Percentiles rank a stretch among this genome's conserved stretches.
phyloP scores from a whole-genome alignment of 2,113 vertebrate species.

The Pleuronectes platessa region DNA sequence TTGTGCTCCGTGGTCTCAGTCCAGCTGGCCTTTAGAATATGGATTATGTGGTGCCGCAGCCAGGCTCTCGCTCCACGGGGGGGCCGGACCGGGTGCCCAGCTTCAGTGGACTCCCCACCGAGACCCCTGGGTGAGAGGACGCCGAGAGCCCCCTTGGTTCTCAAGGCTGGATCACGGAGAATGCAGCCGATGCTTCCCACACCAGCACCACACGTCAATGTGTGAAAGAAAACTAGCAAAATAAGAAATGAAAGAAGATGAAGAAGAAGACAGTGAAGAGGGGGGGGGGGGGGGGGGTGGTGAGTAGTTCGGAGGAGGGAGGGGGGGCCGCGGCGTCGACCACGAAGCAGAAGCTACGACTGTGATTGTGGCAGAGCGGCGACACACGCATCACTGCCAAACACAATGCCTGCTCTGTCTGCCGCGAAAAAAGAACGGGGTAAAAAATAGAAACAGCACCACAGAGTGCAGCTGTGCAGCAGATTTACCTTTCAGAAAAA shows the following conservation, averaged over 20 bases:
- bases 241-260: background rate
- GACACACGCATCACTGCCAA: slow-evolving; percentile 57
- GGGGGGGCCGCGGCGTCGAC: slow-evolving; percentile 30
- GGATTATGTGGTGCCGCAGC: slow-evolving; percentile 76
- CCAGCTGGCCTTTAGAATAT: slow-evolving; percentile 83
- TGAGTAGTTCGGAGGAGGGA: slow-evolving; percentile 8
- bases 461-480: slow-evolving; percentile 67
- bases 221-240: slow-evolving; percentile 66
- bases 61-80: slow-evolving; percentile 65
- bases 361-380: slow-evolving; percentile 53
- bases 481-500: slow-evolving; percentile 75
- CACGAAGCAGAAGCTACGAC: slow-evolving; percentile 52
- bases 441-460: slow-evolving; percentile 42
- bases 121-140: slow-evolving; percentile 78
- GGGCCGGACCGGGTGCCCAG: slow-evolving; percentile 72
- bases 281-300: slow-evolving; percentile 33
- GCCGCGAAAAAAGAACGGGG: slow-evolving; percentile 10
- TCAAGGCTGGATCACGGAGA: slow-evolving; percentile 68
- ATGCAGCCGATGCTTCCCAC: slow-evolving; percentile 65
- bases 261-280: slow-evolving; percentile 46
- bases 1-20: slow-evolving; percentile 70
- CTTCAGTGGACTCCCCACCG: slow-evolving; percentile 71
- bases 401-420: slow-evolving; percentile 53
- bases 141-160: slow-evolving; percentile 66
- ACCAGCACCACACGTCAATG: slow-evolving; percentile 59